Percentiles rank a stretch among this genome's conserved stretches.
These are phyloP conservation scores for Psix sp. DNA, from an alignment of 1,140 invertebrate species.

Conservation along the genomic window DNA sequence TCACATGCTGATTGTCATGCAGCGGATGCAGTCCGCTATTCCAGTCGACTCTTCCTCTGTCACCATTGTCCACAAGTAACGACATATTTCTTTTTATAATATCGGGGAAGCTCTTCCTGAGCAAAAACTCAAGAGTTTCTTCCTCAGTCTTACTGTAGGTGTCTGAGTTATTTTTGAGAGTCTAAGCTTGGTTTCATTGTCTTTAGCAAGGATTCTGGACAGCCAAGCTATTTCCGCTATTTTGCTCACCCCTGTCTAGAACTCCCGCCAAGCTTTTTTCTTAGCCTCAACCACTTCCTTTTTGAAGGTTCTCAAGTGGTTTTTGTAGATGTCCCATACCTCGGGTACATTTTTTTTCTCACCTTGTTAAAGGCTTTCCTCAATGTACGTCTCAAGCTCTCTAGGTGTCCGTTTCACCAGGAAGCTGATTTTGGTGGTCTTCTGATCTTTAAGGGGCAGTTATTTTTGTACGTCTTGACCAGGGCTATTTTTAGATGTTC, in stretches of 20 bases:
- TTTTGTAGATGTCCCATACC: background rate
- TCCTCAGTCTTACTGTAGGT: background rate
- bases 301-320: background rate
- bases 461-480: background rate
- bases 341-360: background rate
- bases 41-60: no score
- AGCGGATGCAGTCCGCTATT: no score
- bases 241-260: no score
- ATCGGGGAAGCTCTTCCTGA: background rate
- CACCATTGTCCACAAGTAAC: no score
- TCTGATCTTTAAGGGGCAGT: constrained; percentile 4
- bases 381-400: constrained; percentile 2
- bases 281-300: no score
- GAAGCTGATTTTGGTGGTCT: background rate
- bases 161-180: no score
- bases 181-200: no score
- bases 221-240: no score
- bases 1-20: no score
- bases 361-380: constrained; percentile 19
- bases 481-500: background rate
- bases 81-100: background rate
- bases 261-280: no score
- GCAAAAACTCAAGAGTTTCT: background rate
- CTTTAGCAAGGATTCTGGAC: no score
- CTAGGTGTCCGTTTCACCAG: constrained; percentile 7